Conservation (phyloP, 2,888 invertebrate species). For the Polymixis lichenea region DNA sequence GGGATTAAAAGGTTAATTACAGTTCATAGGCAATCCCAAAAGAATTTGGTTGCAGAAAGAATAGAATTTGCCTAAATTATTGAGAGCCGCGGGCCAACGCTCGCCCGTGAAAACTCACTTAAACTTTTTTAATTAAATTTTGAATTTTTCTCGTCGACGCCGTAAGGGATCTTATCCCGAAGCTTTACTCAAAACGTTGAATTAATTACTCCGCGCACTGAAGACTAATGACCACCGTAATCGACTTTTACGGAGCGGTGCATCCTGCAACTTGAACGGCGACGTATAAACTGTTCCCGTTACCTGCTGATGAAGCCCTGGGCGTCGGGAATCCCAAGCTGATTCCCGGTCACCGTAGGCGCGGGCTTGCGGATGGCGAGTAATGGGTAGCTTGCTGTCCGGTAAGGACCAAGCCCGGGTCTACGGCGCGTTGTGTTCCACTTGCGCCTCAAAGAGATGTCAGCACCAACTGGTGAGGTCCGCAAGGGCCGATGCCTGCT, state of each 20-base stretch:
- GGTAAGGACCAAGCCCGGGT: too few species aligned
- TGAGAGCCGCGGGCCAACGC: constrained; percentile 82
- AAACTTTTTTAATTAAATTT: constrained; percentile 91
- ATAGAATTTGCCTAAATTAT: constrained; percentile 86
- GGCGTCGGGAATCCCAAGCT: too few species aligned
- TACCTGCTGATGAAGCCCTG: constrained; percentile 8
- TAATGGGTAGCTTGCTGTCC: too few species aligned
- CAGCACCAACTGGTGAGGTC: too few species aligned
- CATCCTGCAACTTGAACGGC: constrained; percentile 59
- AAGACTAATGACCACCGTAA: constrained; percentile 84
- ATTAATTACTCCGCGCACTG: constrained; percentile 86
- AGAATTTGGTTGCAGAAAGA: constrained; percentile 80
- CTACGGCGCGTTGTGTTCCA: too few species aligned
- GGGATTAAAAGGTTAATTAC: constrained; percentile 75
- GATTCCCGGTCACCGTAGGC: too few species aligned
- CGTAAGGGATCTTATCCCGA: constrained; percentile 82
- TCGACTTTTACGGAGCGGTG: constrained; percentile 81
- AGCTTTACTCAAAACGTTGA: constrained; percentile 88
- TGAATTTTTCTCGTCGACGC: constrained; percentile 83
- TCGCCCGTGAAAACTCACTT: constrained; percentile 89
- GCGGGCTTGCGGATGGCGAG: too few species aligned
- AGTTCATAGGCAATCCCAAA: constrained; percentile 68
- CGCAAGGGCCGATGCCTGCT: too few species aligned
- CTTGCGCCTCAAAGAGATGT: too few species aligned
- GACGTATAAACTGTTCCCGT: constrained; percentile 19